Conservation (phyloP, 2,797 vertebrate genomes). For the Craterocephalus amniculus region DNA sequence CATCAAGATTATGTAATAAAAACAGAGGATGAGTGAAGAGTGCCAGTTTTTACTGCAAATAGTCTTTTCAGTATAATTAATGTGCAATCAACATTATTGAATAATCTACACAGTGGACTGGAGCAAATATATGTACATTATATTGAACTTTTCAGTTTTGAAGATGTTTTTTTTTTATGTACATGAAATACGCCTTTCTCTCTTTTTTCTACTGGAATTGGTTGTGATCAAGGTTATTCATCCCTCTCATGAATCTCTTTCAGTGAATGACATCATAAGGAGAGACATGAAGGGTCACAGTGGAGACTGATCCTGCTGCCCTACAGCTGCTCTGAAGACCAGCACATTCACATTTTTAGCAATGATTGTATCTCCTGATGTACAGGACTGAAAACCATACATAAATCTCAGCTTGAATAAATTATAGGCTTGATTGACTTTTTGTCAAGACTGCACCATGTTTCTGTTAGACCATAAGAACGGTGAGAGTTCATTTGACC, state of each 20-base stretch:
- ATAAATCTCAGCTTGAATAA: conserved; percentile 1
- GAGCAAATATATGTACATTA: neutral
- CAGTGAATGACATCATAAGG: conserved; percentile 97
- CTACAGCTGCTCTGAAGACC: conserved; percentile 60
- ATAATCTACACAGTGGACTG: neutral
- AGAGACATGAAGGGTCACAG: conserved; percentile 92
- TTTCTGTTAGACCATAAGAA: conserved; percentile 11
- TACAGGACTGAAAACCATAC: neutral
- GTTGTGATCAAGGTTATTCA: conserved; percentile 11
- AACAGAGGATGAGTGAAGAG: neutral
- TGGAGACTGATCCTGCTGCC: conserved; percentile 77
- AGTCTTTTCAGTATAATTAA: neutral
- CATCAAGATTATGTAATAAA: neutral
- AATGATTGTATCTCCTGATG: conserved; percentile 2
- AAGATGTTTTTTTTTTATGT: neutral
- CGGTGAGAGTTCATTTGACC: neutral
- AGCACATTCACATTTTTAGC: conserved; percentile 4
- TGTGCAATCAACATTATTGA: neutral
- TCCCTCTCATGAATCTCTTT: conserved; percentile 43
- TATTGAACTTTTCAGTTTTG: neutral
- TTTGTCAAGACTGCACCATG: conserved; percentile 8
- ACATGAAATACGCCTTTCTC: neutral
- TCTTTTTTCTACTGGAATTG: neutral
- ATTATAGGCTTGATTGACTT: conserved; percentile 1
- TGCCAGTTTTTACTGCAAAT: neutral